phyloP scores from a whole-genome alignment of 2,888 invertebrate genomes.

The Incurvaria masculella region DNA sequence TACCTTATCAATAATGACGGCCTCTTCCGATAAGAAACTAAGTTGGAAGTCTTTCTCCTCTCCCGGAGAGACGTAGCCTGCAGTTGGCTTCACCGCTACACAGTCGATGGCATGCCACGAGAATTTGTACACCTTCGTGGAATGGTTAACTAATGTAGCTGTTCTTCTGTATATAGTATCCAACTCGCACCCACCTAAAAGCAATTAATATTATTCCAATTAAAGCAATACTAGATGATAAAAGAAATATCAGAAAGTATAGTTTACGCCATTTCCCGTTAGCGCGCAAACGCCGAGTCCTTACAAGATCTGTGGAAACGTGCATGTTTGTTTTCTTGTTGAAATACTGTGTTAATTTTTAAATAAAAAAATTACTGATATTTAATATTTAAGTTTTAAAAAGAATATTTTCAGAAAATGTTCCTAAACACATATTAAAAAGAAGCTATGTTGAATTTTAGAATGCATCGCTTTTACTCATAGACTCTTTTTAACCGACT shows the following conservation, averaged over 20 bases:
- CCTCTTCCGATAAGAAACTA: conserved; percentile 33
- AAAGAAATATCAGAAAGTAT: not conserved
- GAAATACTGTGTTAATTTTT: no score
- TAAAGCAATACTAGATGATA: not conserved
- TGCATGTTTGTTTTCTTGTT: no score
- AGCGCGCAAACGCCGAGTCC: no score
- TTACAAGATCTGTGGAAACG: no score
- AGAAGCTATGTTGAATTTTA: no score
- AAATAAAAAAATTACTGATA: no score
- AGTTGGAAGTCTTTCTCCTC: conserved; percentile 50
- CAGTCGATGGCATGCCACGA: conserved; percentile 31
- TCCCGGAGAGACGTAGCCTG: conserved; percentile 46
- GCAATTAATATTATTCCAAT: not conserved
- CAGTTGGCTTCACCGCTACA: conserved; percentile 34
- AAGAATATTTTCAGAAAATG: no score
- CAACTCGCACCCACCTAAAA: conserved; percentile 40
- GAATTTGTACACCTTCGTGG: conserved; percentile 46
- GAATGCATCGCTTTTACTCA: no score
- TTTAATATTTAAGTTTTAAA: no score
- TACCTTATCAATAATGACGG: conserved; percentile 31
- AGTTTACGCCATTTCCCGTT: no score
- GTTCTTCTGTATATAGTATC: conserved; percentile 32
- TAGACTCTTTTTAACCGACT: no score
- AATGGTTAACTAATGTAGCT: conserved; percentile 43
- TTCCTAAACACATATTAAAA: no score